A percentile compares a stretch with the other conserved stretches of the same genome.
Evolutionary conservation across 2,888 invertebrate species (phyloP).

Genomic region (Pristionchus arcanus): DNA sequence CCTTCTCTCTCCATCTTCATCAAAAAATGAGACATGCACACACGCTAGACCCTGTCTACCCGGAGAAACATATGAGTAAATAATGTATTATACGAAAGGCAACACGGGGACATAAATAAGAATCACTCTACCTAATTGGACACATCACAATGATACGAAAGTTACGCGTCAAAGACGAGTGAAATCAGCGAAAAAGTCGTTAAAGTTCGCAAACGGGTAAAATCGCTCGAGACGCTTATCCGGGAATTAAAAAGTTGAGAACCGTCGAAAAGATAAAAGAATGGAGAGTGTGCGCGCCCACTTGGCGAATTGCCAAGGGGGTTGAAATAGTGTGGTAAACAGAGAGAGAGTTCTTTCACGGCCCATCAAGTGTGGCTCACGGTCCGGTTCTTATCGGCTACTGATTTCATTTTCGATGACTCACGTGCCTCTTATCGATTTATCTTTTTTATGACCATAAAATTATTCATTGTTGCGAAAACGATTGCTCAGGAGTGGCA

Average conservation of each 20-base stretch:
- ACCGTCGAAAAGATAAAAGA: not conserved
- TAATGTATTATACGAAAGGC: not conserved
- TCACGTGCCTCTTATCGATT: not conserved
- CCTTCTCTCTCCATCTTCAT: constrained; percentile 11
- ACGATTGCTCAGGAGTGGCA: not conserved
- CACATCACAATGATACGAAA: constrained; percentile 12
- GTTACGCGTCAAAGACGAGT: not conserved
- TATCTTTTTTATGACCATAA: not conserved
- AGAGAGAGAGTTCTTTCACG: not conserved
- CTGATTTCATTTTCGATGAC: constrained; percentile 16
- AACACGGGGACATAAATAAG: not conserved
- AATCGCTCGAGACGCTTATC: not conserved
- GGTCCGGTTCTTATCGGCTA: not conserved
- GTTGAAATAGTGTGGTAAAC: not conserved
- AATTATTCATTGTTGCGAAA: not conserved
- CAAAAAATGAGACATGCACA: constrained; percentile 41
- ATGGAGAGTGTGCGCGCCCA: not conserved
- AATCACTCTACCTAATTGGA: constrained; percentile 34
- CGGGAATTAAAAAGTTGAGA: not conserved
- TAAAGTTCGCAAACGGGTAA: constrained; percentile 37
- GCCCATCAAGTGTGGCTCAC: not conserved
- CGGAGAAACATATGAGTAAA: not conserved
- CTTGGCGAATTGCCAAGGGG: not conserved
- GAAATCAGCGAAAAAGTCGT: constrained; percentile 34
- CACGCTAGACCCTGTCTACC: not conserved